Conservation (phyloP, 2,888 invertebrate species). For the Microctonus hyperodae region DNA sequence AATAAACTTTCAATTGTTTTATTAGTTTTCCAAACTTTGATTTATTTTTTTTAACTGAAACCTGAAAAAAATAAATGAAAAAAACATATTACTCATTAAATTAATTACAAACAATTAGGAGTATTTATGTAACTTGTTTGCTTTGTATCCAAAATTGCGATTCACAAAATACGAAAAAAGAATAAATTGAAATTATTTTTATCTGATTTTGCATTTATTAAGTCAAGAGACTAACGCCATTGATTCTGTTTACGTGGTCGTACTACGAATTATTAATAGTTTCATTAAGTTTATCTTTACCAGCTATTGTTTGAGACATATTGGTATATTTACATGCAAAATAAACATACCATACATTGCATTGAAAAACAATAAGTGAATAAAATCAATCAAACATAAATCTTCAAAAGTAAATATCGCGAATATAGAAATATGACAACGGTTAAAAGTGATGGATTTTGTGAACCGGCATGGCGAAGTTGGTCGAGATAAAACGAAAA, state of each 20-base stretch:
- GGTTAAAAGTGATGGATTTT: conserved; percentile 23
- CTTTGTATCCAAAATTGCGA: neutral
- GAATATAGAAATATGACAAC: conserved; percentile 1
- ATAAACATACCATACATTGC: neutral
- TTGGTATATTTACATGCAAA: no score
- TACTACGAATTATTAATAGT: neutral
- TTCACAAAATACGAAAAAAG: conserved; percentile 2
- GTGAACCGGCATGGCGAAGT: conserved; percentile 42
- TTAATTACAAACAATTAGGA: neutral
- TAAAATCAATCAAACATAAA: neutral
- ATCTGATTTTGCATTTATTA: conserved; percentile 16
- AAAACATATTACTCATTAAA: neutral
- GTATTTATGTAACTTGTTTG: neutral
- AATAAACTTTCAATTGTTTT: conserved; percentile 24
- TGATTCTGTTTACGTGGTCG: conserved; percentile 37
- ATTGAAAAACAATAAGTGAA: neutral
- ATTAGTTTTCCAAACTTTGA: conserved; percentile 24
- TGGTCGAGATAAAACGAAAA: conserved; percentile 17
- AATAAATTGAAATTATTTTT: neutral
- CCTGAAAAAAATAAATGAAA: neutral
- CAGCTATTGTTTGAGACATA: conserved; percentile 2
- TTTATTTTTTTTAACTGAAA: neutral
- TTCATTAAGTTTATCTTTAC: neutral
- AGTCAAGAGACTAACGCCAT: conserved; percentile 31
- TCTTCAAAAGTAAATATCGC: neutral